Evolutionary conservation across 1,140 invertebrate species (phyloP).

Genomic region (Globodera rostochiensis): DNA sequence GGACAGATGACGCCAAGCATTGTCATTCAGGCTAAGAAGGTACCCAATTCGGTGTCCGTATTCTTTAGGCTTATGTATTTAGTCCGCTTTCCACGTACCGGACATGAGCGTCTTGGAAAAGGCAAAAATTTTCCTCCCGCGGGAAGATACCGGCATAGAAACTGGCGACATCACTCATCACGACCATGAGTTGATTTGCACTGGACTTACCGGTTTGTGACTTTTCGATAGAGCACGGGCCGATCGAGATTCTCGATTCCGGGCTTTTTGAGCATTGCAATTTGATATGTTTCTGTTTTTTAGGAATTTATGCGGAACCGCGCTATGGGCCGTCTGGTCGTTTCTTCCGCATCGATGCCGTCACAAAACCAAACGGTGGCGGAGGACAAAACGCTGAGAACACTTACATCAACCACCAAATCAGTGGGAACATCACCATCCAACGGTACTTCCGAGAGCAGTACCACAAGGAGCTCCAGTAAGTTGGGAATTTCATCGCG

Average conservation of each 20-base stretch:
- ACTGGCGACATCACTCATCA: neutral
- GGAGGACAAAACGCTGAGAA: neutral
- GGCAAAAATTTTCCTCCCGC: neutral
- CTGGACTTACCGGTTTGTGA: neutral
- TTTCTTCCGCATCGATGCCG: neutral
- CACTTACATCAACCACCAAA: neutral
- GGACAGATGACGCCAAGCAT: neutral
- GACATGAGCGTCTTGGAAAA: neutral
- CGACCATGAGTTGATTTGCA: neutral
- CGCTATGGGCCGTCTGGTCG: neutral
- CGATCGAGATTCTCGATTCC: too few relatives aligned
- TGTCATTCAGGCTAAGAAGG: constrained; percentile 12
- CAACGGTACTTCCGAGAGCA: neutral
- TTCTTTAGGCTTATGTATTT: neutral
- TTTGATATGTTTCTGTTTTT: neutral
- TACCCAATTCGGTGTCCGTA: neutral
- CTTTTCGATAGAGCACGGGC: neutral
- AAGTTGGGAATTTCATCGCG: neutral
- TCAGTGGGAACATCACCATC: neutral
- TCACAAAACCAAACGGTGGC: neutral
- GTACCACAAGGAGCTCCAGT: neutral
- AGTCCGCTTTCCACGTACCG: constrained; percentile 11
- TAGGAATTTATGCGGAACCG: neutral
- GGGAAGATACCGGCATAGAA: neutral
- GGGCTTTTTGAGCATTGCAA: too few relatives aligned